Evolutionary conservation across 2,888 invertebrate species (phyloP).

Genomic region (Pseudeuparius sepicola): DNA sequence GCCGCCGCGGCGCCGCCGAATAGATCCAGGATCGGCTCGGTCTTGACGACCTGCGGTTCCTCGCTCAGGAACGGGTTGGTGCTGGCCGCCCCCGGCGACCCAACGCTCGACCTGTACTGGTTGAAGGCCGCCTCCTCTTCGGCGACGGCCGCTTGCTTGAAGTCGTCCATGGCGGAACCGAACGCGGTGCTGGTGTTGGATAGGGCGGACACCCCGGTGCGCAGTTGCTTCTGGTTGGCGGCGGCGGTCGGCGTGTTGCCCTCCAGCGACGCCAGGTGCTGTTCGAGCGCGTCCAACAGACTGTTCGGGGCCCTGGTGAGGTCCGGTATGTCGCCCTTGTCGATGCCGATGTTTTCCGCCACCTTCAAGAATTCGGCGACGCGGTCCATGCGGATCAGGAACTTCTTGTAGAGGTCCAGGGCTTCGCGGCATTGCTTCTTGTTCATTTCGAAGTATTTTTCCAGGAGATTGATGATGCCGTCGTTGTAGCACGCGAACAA

Average conservation of each 20-base stretch:
- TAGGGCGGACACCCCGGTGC: slow-evolving; percentile 79
- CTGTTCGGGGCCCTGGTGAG: slow-evolving; percentile 97
- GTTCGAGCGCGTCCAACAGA: slow-evolving; percentile 92
- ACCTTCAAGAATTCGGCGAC: slow-evolving; percentile 97
- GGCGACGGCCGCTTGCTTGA: slow-evolving; percentile 80
- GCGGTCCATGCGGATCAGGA: slow-evolving; percentile 97
- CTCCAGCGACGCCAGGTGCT: slow-evolving; percentile 89
- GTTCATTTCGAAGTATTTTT: slow-evolving; percentile 99
- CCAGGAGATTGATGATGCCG: slow-evolving; percentile 96
- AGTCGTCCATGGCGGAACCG: slow-evolving; percentile 76
- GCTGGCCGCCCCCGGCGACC: slow-evolving; percentile 59
- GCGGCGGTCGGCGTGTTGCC: slow-evolving; percentile 85
- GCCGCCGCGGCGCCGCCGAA: slow-evolving; percentile 50
- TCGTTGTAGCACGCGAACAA: slow-evolving; percentile 99
- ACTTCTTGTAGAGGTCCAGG: slow-evolving; percentile 97
- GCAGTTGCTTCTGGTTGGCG: slow-evolving; percentile 81
- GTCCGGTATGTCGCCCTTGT: slow-evolving; percentile 98
- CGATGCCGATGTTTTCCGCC: slow-evolving; percentile 85
- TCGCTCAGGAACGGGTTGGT: slow-evolving; percentile 80
- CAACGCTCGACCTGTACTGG: slow-evolving; percentile 85
- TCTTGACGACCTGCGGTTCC: slow-evolving; percentile 29
- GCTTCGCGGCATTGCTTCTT: slow-evolving; percentile 99
- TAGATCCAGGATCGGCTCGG: slow-evolving; percentile 63
- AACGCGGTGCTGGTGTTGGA: slow-evolving; percentile 84
- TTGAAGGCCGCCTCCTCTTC: slow-evolving; percentile 95